Percentiles rank a stretch among this genome's conserved stretches.
Evolutionary conservation across 2,888 invertebrate species (phyloP).

Genomic region (Erynnis tages): DNA sequence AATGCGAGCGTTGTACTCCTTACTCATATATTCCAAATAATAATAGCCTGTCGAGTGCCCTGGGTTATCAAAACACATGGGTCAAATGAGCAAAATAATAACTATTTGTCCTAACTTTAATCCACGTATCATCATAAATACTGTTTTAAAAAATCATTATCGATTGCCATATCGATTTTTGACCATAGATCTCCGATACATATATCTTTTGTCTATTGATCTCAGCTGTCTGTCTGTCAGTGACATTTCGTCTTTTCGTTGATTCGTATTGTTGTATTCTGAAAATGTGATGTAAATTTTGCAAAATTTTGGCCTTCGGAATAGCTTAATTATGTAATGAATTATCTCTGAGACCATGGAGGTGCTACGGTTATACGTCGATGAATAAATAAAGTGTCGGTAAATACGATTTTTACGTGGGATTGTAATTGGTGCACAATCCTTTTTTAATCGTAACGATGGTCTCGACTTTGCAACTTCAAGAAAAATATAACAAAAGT

Average conservation of each 20-base stretch:
- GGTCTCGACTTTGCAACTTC: slow-evolving; percentile 72
- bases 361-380: slow-evolving; percentile 21
- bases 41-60: no score
- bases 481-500: slow-evolving; percentile 76
- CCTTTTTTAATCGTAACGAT: slow-evolving; percentile 46
- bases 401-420: background rate
- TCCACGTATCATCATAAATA: no score
- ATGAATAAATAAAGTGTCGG: slow-evolving; percentile 1
- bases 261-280: slow-evolving; percentile 43
- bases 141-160: slow-evolving; percentile 39
- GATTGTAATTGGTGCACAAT: slow-evolving; percentile 27
- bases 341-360: background rate
- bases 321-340: slow-evolving; percentile 36
- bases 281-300: slow-evolving; percentile 30
- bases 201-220: slow-evolving; percentile 55
- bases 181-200: slow-evolving; percentile 58
- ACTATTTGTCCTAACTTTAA: no score
- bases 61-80: no score
- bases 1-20: background rate
- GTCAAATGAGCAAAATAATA: no score
- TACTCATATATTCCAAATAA: no score
- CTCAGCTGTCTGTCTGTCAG: slow-evolving; percentile 68
- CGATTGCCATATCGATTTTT: slow-evolving; percentile 62
- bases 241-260: slow-evolving; percentile 64
- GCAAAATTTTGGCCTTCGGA: slow-evolving; percentile 25